Percentiles rank a stretch among this genome's conserved stretches.
Conservation (phyloP, 2,113 vertebrate species). For the Phalacrocorax pelagicus region DNA sequence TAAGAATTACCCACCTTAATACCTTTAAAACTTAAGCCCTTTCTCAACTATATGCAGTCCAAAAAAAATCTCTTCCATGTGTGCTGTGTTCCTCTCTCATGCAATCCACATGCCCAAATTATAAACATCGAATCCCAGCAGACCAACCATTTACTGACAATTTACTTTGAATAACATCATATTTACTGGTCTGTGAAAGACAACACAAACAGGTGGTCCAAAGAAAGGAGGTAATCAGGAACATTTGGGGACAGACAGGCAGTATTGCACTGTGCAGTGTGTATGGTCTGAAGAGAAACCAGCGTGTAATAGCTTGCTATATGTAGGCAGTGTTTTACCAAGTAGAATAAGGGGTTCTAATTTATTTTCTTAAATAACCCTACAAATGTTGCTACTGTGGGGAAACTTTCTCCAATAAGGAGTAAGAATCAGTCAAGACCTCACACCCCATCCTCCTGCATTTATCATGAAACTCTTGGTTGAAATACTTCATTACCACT, state of each 20-base stretch:
- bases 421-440: neutral
- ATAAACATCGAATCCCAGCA: neutral
- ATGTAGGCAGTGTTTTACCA: neutral
- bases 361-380: neutral
- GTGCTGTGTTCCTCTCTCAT: neutral
- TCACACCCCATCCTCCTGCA: neutral
- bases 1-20: neutral
- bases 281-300: neutral
- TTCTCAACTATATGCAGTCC: neutral
- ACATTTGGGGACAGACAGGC: neutral
- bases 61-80: neutral
- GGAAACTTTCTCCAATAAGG: neutral
- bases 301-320: neutral
- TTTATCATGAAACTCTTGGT: neutral
- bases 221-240: neutral
- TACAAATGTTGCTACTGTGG: neutral
- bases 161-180: neutral
- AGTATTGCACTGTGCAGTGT: rapidly evolving
- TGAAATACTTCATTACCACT: neutral
- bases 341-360: neutral
- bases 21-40: neutral
- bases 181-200: neutral
- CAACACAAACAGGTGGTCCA: neutral
- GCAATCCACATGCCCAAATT: neutral
- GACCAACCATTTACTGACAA: neutral